Evolutionary conservation across 2,113 vertebrate species (phyloP).

Genomic region (Percina caprodes): DNA sequence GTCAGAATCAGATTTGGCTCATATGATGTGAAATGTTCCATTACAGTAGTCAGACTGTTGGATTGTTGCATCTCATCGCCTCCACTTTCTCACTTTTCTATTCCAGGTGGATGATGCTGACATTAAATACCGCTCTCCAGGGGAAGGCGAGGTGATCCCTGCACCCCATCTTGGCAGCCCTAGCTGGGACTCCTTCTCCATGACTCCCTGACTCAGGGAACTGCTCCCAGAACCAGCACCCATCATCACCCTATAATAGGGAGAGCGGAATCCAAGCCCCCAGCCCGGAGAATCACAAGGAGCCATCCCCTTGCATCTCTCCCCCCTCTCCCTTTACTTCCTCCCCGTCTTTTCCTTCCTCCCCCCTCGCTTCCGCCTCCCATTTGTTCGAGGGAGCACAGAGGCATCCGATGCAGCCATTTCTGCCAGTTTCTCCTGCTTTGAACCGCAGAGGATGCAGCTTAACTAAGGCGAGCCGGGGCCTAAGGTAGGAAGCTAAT

Average conservation of each 20-base stretch:
- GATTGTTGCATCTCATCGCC: not conserved
- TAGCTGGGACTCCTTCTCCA: constrained; percentile 62
- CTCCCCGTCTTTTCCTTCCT: constrained; percentile 75
- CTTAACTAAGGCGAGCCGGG: constrained; percentile 56
- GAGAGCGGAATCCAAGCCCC: constrained; percentile 45
- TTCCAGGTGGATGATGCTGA: constrained; percentile 84
- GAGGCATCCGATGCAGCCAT: constrained; percentile 36
- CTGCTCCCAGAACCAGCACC: constrained; percentile 47
- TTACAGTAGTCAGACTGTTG: not conserved
- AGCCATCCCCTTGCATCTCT: constrained; percentile 44
- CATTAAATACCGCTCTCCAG: constrained; percentile 78
- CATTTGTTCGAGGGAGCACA: constrained; percentile 72
- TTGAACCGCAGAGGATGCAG: constrained; percentile 76
- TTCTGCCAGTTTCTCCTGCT: constrained; percentile 63
- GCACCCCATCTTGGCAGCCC: constrained; percentile 61
- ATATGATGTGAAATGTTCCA: constrained; percentile 11
- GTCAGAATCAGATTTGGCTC: not conserved
- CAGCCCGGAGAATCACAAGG: constrained; percentile 34
- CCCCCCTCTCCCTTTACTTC: constrained; percentile 42
- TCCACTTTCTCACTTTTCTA: constrained; percentile 20
- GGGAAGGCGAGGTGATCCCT: constrained; percentile 60
- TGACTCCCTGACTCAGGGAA: constrained; percentile 38
- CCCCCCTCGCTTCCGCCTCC: constrained; percentile 69
- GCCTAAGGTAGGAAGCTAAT: constrained; percentile 71
- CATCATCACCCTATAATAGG: constrained; percentile 45